These are phyloP conservation scores for Sebastiscus tertius DNA, from an alignment of 2,797 vertebrate species.

Conservation along the genomic window DNA sequence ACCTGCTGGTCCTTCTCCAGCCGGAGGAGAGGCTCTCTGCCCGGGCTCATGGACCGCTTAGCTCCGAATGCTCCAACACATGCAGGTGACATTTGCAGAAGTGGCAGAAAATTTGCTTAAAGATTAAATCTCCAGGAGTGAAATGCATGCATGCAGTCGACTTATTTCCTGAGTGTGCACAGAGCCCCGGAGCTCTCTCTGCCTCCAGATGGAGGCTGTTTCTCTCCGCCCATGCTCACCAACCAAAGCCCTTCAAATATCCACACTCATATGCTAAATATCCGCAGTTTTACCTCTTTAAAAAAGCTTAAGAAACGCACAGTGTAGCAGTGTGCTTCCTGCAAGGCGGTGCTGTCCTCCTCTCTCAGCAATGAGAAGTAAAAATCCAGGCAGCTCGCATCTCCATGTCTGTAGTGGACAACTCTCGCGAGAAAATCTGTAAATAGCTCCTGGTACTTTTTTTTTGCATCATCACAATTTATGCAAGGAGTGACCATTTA, in stretches of 20 bases:
- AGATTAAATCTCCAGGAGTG: not conserved
- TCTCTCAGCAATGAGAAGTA: conserved; percentile 19
- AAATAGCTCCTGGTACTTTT: not conserved
- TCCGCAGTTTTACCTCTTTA: not conserved
- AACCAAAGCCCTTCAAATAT: too few relatives aligned
- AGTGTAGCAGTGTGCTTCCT: not conserved
- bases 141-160: conserved; percentile 25
- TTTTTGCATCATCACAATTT: not conserved
- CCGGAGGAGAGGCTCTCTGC: conserved; percentile 25
- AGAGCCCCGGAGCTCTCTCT: conserved; percentile 13
- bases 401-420: conserved; percentile 27
- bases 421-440: conserved; percentile 69
- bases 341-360: not conserved
- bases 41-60: conserved; percentile 16
- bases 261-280: not conserved
- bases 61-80: conserved; percentile 9
- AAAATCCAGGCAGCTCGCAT: conserved; percentile 20
- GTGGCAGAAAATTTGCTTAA: not conserved
- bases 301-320: too few relatives aligned
- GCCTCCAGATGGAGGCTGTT: conserved; percentile 21
- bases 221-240: conserved; percentile 30
- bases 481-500: not conserved
- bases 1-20: conserved; percentile 44
- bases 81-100: not conserved
- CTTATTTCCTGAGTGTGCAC: conserved; percentile 48